Conservation (phyloP, 2,797 vertebrate genomes). For the Lithobates sylvaticus region DNA sequence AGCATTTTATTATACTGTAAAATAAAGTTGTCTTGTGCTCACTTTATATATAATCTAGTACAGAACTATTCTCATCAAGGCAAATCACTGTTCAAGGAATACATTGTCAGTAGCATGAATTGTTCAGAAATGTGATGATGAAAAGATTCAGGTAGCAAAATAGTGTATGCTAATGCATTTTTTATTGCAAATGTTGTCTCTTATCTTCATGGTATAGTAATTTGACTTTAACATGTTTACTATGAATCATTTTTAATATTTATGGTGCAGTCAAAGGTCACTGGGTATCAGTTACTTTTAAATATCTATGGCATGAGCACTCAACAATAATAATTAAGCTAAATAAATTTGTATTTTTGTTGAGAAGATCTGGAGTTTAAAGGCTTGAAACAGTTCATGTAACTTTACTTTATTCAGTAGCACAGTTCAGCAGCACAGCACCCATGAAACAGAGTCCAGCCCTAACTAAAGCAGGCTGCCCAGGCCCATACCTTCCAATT, state of each 20-base stretch:
- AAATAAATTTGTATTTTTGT: background rate
- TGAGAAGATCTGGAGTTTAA: too few species aligned
- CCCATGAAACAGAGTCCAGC: too few species aligned
- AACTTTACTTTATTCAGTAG: too few species aligned
- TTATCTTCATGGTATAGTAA: conserved; percentile 77
- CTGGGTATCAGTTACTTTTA: background rate
- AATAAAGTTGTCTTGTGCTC: conserved; percentile 74
- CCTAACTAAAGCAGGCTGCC: too few species aligned
- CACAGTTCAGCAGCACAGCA: too few species aligned
- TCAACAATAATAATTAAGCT: background rate
- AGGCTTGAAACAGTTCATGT: too few species aligned
- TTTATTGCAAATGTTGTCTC: conserved; percentile 75
- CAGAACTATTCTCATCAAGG: conserved; percentile 70
- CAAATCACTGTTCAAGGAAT: conserved; percentile 71
- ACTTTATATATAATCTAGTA: conserved; percentile 72
- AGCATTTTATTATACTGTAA: conserved; percentile 77
- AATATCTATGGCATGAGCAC: background rate
- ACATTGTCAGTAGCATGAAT: conserved; percentile 79
- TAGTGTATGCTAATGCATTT: conserved; percentile 78
- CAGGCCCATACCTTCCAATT: too few species aligned
- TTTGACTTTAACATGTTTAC: conserved; percentile 61
- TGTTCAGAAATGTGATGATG: conserved; percentile 77
- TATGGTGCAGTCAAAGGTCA: background rate
- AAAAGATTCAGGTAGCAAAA: conserved; percentile 75
- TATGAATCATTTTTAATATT: background rate